Conservation (phyloP, 1,140 invertebrate genomes). For the Batillaria attramentaria region DNA sequence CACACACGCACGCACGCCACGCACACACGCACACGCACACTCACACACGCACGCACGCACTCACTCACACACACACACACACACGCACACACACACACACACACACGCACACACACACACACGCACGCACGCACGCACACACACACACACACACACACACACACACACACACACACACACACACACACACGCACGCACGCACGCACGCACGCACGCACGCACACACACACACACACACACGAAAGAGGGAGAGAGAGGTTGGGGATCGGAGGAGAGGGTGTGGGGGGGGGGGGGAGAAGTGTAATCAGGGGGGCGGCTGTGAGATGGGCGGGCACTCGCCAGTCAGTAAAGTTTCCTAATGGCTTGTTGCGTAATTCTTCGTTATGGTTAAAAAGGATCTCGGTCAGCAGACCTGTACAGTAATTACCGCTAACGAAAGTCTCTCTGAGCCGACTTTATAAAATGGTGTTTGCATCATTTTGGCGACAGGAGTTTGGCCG, state of each 20-base stretch:
- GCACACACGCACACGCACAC: neutral
- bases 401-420: too few relatives aligned
- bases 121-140: neutral
- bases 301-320: neutral
- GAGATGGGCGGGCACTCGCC: neutral
- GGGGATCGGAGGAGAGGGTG: neutral
- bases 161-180: neutral
- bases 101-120: neutral
- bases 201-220: neutral
- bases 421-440: too few relatives aligned
- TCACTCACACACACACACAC: slow-evolving; percentile 6
- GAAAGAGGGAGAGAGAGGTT: neutral
- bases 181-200: neutral
- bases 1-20: neutral
- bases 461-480: too few relatives aligned
- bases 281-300: neutral
- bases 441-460: too few relatives aligned
- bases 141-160: slow-evolving; percentile 16
- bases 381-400: too few relatives aligned
- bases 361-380: too few relatives aligned
- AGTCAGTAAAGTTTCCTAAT: too few relatives aligned
- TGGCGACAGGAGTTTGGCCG: too few relatives aligned
- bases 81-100: neutral
- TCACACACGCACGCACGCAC: neutral
- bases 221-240: neutral